Base-by-base conservation (phyloP, 1,140 invertebrate genomes). In the Drosophila grimshawi region DNA sequence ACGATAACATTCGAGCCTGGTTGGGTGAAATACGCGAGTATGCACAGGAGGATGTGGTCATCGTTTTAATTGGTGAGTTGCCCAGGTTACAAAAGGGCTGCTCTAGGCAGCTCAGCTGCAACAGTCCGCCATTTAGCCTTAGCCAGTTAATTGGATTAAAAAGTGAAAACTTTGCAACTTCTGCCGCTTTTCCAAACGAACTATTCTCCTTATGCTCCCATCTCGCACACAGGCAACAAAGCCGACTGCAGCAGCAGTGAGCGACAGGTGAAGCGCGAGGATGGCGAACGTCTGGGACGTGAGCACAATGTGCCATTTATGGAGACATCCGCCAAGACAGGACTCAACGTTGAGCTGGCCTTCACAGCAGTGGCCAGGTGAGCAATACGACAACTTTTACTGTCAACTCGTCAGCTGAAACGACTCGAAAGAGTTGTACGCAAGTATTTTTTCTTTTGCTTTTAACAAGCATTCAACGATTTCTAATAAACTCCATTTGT, bases 1-100 rank as follows among this genome's bases (percentile, higher is more conserved):
- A 96, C 91, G 96, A 97, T 93, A 97, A 97, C 91, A 97, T 97
- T 76, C 95, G 97, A 81, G 96, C 96, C 30, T 98, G 97, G 97
- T 94, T 98, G 11, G 95, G 96, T 35, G 97, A 98, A 93, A 96
- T 98, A 76, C 94, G 95, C 74, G 96, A 97, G 90, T 97, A 97
- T 90, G 97, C 96, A 35, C 96, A 97, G 81, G 96, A 96, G 80
- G 96, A 97, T 89, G 97, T 98, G 49, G 97, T 98, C 76, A 96
- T 98, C 86, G 97, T 98, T 94, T 93, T 98, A 56, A 94, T 98
- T 92, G 97, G 97, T 95, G 94, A 94, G 93, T 61, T 80, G 51
- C 0, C 0, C 37, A 60, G 66, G 66, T 72, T 81, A 19, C 19
- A 85, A 76, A 72, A 65, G 48, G 52, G n/a, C 19, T 11, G 11